Evolutionary conservation across 2,888 invertebrate genomes (phyloP).

Genomic region (Gortyna flavago): DNA sequence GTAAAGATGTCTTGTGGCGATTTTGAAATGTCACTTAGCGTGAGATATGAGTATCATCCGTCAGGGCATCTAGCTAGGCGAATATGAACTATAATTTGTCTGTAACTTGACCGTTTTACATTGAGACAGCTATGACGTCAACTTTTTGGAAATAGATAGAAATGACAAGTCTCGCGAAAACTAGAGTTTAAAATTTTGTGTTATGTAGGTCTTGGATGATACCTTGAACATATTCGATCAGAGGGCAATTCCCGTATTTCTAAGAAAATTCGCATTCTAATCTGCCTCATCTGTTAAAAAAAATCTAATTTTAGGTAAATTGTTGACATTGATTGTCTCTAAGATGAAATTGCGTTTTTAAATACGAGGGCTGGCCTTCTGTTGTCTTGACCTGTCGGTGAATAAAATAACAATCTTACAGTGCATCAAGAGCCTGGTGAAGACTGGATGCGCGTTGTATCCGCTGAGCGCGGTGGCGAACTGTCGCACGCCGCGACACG

Average conservation of each 20-base stretch:
- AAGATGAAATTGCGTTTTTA: neutral
- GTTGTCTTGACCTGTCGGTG: neutral
- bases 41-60: conserved; percentile 40
- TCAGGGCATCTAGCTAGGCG: conserved; percentile 27
- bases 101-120: conserved; percentile 46
- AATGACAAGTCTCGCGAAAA: neutral
- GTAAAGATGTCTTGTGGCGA: conserved; percentile 48
- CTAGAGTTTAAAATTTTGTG: neutral
- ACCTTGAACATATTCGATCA: too few relatives aligned
- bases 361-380: neutral
- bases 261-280: neutral
- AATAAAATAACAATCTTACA: conserved; percentile 68
- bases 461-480: conserved; percentile 79
- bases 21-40: conserved; percentile 52
- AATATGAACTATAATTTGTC: conserved; percentile 47
- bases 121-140: conserved; percentile 33
- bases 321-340: neutral
- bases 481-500: conserved; percentile 84
- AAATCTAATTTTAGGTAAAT: neutral
- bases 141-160: conserved; percentile 16
- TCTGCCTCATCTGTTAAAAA: neutral
- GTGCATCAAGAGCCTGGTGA: conserved; percentile 75
- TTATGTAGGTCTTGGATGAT: too few relatives aligned
- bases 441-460: conserved; percentile 76
- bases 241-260: neutral